phyloP scores from a whole-genome alignment of 2,113 vertebrate species.

The Lasiurus borealis region DNA sequence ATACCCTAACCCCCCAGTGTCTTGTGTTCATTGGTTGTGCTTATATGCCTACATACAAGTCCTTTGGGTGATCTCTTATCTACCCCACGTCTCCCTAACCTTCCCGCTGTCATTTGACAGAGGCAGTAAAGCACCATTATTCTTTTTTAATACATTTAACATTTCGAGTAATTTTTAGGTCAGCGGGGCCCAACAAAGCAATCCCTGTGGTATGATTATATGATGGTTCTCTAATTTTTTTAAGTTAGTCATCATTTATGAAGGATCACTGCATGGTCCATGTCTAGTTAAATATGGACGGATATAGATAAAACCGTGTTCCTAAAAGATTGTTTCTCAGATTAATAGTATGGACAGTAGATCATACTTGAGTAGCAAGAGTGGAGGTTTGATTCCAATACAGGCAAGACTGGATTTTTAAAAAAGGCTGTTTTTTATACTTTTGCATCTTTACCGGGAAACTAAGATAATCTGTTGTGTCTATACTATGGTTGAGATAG shows the following conservation, averaged over 20 bases:
- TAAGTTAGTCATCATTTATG: conserved; percentile 69
- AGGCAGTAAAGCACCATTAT: background rate
- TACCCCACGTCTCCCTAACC: no score
- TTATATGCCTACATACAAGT: no score
- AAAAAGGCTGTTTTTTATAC: background rate
- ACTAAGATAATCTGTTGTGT: background rate
- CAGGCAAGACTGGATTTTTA: background rate
- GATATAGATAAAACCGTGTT: conserved; percentile 26
- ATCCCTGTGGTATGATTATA: conserved; percentile 68
- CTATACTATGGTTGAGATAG: background rate
- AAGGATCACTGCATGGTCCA: conserved; percentile 69
- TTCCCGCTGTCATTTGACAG: no score
- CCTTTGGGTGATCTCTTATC: no score
- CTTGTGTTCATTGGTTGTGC: no score
- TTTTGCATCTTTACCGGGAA: background rate
- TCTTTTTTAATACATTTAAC: conserved; percentile 80
- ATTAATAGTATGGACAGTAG: background rate
- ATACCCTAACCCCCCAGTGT: no score
- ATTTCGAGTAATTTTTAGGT: conserved; percentile 81
- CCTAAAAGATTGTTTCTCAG: background rate
- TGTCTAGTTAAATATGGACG: conserved; percentile 64
- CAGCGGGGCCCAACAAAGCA: conserved; percentile 63
- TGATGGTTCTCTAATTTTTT: conserved; percentile 79
- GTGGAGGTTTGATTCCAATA: background rate
- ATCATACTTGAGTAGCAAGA: background rate